These are phyloP conservation scores for Casuarius casuarius DNA, from an alignment of 2,113 vertebrate species.

Conservation along the genomic window DNA sequence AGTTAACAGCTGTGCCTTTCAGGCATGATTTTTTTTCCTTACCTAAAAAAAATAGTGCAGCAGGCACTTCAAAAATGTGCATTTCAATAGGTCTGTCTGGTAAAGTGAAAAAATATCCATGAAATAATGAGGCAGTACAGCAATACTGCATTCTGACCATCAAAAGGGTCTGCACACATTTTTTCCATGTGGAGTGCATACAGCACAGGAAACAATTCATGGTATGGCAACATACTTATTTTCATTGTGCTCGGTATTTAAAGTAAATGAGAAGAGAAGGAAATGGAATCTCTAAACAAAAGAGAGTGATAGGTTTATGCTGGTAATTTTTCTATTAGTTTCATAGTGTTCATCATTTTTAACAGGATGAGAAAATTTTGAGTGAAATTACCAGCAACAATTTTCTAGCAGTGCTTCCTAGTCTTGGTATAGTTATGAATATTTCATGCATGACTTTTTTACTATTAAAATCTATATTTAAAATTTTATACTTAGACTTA, in stretches of 20 bases:
- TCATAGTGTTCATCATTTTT: background rate
- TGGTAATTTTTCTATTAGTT: background rate
- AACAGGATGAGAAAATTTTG: background rate
- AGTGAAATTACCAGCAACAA: background rate
- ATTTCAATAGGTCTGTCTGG: background rate
- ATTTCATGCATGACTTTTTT: background rate
- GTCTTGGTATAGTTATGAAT: background rate
- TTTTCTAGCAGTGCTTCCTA: background rate
- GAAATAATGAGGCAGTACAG: conserved; percentile 22
- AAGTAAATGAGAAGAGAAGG: background rate
- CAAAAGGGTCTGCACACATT: background rate
- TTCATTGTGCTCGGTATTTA: background rate
- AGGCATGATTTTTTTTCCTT: background rate
- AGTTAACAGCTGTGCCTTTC: background rate
- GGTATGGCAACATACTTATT: background rate
- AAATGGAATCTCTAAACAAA: background rate
- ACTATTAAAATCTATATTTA: background rate
- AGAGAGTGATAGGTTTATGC: background rate
- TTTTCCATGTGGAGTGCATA: background rate
- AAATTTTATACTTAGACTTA: conserved; percentile 23
- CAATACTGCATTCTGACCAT: background rate
- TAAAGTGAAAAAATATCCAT: background rate
- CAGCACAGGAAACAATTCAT: background rate
- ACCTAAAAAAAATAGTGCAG: background rate
- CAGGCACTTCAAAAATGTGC: background rate